phyloP scores from a whole-genome alignment of 2,888 invertebrate species.

The Yponomeuta malinellus region DNA sequence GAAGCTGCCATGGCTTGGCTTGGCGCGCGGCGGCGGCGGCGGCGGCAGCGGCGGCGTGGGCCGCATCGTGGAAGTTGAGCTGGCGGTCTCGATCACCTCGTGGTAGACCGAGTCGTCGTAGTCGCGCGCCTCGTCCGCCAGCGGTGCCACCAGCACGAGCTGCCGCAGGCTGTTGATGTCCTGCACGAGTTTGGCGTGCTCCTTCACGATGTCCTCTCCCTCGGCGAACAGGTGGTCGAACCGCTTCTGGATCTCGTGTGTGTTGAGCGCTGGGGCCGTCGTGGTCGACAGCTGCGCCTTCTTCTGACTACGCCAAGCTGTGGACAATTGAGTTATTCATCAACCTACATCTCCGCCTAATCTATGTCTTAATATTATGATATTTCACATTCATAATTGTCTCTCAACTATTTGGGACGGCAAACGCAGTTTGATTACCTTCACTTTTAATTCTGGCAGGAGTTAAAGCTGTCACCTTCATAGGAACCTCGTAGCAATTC shows the following conservation, averaged over 20 bases:
- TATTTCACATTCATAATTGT: no score
- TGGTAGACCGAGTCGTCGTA: conserved; percentile 63
- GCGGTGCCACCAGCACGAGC: conserved; percentile 48
- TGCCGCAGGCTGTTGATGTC: conserved; percentile 63
- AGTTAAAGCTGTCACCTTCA: conserved; percentile 13
- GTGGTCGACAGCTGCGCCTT: conserved; percentile 3
- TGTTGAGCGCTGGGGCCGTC: conserved; percentile 23
- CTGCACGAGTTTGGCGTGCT: conserved; percentile 65
- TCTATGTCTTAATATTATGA: no score
- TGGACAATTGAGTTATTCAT: conserved; percentile 5
- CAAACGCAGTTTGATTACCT: conserved; percentile 7
- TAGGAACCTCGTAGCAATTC: conserved; percentile 15
- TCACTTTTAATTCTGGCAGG: conserved; percentile 13
- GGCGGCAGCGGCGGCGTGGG: conserved; percentile 20
- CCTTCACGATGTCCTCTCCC: conserved; percentile 52
- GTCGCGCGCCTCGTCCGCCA: conserved; percentile 48
- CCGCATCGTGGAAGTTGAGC: conserved; percentile 36
- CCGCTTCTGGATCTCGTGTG: conserved; percentile 32
- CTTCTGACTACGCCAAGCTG: conserved; percentile 27
- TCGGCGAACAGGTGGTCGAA: conserved; percentile 37
- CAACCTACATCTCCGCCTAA: background rate
- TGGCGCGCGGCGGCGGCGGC: conserved; percentile 20
- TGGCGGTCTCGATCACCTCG: conserved; percentile 56
- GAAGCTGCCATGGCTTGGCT: conserved; percentile 36
- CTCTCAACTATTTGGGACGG: no score